Evolutionary conservation across 2,888 invertebrate genomes (phyloP).

Genomic region (Neoascia interrupta): DNA sequence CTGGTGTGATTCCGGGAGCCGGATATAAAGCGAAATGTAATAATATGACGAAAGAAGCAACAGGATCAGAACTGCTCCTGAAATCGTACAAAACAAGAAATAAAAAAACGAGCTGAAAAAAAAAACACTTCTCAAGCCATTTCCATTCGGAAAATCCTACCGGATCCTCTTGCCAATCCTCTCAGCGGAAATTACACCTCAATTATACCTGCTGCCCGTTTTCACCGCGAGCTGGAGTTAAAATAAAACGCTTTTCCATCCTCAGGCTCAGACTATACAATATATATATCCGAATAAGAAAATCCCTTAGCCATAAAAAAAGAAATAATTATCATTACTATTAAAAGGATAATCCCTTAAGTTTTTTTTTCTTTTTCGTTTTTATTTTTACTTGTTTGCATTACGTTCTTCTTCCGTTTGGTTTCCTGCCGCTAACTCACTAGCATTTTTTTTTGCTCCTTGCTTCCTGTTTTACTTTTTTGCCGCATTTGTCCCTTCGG

Average conservation of each 20-base stretch:
- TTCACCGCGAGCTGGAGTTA: constrained; percentile 48
- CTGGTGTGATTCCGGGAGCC: constrained; percentile 61
- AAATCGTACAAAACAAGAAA: constrained; percentile 28
- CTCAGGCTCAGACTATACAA: not conserved
- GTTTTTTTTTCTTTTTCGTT: constrained; percentile 38
- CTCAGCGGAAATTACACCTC: constrained; percentile 70
- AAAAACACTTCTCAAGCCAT: constrained; percentile 60
- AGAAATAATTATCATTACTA: constrained; percentile 69
- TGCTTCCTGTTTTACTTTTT: constrained; percentile 13
- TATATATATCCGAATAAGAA: not conserved
- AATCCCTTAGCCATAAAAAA: constrained; percentile 56
- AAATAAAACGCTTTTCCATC: constrained; percentile 40
- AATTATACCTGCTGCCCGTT: constrained; percentile 67
- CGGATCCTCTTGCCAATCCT: constrained; percentile 69
- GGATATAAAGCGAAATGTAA: constrained; percentile 62
- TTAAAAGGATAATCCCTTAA: constrained; percentile 70
- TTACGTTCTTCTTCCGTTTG: constrained; percentile 61
- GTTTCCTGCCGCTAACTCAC: constrained; percentile 65
- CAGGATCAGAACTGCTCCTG: constrained; percentile 30
- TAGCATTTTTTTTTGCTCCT: constrained; percentile 28
- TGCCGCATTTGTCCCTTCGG: constrained; percentile 15
- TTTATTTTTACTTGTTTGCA: constrained; percentile 39
- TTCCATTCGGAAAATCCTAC: constrained; percentile 69
- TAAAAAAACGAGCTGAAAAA: constrained; percentile 6
- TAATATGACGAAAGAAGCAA: constrained; percentile 60